These are phyloP conservation scores for Melieria crassipennis DNA, from an alignment of 2,888 invertebrate genomes.

Conservation along the genomic window DNA sequence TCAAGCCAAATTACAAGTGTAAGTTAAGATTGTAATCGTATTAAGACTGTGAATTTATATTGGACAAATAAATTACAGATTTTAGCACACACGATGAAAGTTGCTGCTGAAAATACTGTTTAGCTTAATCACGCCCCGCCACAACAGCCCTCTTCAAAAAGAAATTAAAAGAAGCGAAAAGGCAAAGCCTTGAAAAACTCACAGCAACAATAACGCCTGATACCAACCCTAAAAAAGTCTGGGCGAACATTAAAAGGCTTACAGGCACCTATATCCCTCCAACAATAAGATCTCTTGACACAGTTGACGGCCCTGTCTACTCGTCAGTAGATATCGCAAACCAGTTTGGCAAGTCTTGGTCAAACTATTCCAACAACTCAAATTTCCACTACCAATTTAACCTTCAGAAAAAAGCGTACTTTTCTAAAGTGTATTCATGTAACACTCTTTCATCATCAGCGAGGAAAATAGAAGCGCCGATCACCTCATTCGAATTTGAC, in stretches of 20 bases:
- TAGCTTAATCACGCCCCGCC: too few relatives aligned
- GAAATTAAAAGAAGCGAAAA: slow-evolving; percentile 9
- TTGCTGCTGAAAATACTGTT: too few relatives aligned
- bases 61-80: too few relatives aligned
- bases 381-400: slow-evolving; percentile 6
- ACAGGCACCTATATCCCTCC: not conserved
- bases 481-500: not conserved
- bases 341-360: slow-evolving; percentile 8
- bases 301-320: not conserved
- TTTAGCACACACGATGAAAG: too few relatives aligned
- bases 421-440: not conserved
- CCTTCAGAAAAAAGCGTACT: not conserved
- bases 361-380: not conserved
- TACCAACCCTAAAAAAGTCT: slow-evolving; percentile 1
- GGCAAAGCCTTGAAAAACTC: slow-evolving; percentile 7
- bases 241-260: slow-evolving; percentile 11
- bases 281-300: slow-evolving; percentile 5
- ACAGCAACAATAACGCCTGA: slow-evolving; percentile 4
- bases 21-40: too few relatives aligned
- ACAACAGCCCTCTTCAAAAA: not conserved
- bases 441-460: not conserved
- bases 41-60: too few relatives aligned
- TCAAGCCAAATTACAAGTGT: too few relatives aligned
- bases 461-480: not conserved
- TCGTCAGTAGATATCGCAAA: not conserved